Base-by-base conservation (phyloP, 1,140 invertebrate species). In the Metopolophium dirhodum region DNA sequence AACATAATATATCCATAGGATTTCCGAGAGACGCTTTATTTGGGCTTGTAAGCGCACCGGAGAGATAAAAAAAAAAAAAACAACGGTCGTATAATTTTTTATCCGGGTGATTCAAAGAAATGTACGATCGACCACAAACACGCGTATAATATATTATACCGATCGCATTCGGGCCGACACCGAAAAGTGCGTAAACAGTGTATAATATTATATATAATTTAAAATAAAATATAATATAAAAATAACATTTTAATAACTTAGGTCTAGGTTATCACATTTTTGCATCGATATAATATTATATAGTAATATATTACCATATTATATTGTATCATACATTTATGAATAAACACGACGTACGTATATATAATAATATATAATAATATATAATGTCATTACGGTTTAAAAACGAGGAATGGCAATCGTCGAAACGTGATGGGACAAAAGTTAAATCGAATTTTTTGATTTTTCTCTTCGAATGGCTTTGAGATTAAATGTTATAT, bases 181-280 rank as follows among this genome's bases (percentile, higher is more conserved):
- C 30, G 61, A 77, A n/a, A 35, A 77, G 14, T n/a, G 30, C 26
- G 9, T 68, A n/a, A 18, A 77, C 14, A 77, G 61, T 77, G n/a
- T 77, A n/a, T 57, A 41, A 41, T 41, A 41, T 37, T 37, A 37
- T 37, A 37, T 37, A 37, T 37, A 57, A 54, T 54, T 54, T 30
- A 30, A n/a, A n/a, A 6, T n/a, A n/a, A 77, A 77, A 77, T 77
- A 77, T n/a, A 77, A 77, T 35, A 77, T 77, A 77, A n/a, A 61
- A 77, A 77, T 77, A 30, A 77, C 61, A 20, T 35, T 77, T 77
- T n/a, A 77, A 77, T 77, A 77, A 83, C 82, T 83, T 83, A 83
- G 22, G 20, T 7, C 82, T 83, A 83, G 37, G 37, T 22, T 83
- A 83, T 83, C 82, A 83, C 82, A 83, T 83, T 83, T 83, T 41